These are phyloP conservation scores for Diabrotica undecimpunctata DNA, from an alignment of 1,140 invertebrate genomes.

Conservation along the genomic window DNA sequence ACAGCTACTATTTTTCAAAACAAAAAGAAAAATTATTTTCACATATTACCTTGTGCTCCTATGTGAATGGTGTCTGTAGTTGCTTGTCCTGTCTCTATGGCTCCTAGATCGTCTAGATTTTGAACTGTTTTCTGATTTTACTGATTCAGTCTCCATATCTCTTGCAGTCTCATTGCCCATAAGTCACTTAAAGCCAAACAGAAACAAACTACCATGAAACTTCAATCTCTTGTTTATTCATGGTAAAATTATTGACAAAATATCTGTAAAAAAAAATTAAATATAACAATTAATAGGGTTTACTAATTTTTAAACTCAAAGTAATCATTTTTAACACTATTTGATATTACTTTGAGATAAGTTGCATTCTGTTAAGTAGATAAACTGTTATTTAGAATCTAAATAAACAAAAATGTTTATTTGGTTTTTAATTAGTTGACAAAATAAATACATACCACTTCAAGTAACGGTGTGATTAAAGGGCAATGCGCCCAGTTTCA, in stretches of 20 bases:
- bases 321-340: neutral
- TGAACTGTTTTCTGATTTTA: constrained; percentile 60
- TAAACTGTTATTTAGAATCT: no score
- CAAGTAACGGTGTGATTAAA: neutral
- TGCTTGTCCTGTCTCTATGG: constrained; percentile 50
- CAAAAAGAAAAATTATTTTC: no score
- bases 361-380: neutral
- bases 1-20: no score
- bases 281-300: no score
- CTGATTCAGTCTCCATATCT: constrained; percentile 61
- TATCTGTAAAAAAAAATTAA: no score
- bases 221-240: neutral
- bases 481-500: neutral
- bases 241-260: neutral
- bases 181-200: constrained; percentile 7
- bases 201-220: neutral
- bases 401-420: no score
- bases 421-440: no score
- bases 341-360: neutral
- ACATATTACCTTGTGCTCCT: constrained; percentile 54
- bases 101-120: constrained; percentile 55
- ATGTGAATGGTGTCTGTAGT: constrained; percentile 55
- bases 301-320: no score
- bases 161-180: constrained; percentile 47
- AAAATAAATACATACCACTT: neutral